A percentile compares a stretch with the other conserved stretches of the same genome.
Conservation (phyloP, 2,888 invertebrate species). For the Mesoligia furuncula region DNA sequence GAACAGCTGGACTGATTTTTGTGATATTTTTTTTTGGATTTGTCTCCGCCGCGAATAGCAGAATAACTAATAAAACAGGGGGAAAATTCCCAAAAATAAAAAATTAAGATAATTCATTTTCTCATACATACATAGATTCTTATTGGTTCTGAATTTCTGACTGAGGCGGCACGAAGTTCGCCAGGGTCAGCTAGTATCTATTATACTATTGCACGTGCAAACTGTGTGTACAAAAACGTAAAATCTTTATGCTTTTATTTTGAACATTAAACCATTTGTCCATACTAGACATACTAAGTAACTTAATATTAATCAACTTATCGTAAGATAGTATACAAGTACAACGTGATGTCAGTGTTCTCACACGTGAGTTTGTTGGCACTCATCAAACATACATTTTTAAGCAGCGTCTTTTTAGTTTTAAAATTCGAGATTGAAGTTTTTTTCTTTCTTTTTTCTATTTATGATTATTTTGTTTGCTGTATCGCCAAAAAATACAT, state of each 20-base stretch:
- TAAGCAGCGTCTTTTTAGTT: background rate
- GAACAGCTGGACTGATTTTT: too few species aligned
- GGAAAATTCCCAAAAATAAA: too few species aligned
- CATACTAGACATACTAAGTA: background rate
- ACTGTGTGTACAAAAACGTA: too few species aligned
- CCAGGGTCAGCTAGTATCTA: too few species aligned
- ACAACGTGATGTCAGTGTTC: constrained; percentile 47
- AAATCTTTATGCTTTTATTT: background rate
- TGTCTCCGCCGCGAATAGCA: too few species aligned
- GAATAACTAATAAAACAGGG: too few species aligned
- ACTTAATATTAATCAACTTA: constrained; percentile 6
- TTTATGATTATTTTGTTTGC: background rate
- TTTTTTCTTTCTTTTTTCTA: background rate
- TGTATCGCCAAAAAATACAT: background rate
- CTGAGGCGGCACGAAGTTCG: too few species aligned
- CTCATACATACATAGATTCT: too few species aligned
- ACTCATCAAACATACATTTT: constrained; percentile 8
- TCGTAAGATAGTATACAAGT: constrained; percentile 13
- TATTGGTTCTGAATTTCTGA: too few species aligned
- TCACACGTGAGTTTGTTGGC: constrained; percentile 42
- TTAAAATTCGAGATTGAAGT: background rate
- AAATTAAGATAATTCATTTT: too few species aligned
- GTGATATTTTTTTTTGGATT: too few species aligned
- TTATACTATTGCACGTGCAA: background rate
- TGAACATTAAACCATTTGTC: background rate